A percentile compares a stretch with the other conserved stretches of the same genome.
Conservation (phyloP, 2,797 vertebrate species). For the Sylvia borin region DNA sequence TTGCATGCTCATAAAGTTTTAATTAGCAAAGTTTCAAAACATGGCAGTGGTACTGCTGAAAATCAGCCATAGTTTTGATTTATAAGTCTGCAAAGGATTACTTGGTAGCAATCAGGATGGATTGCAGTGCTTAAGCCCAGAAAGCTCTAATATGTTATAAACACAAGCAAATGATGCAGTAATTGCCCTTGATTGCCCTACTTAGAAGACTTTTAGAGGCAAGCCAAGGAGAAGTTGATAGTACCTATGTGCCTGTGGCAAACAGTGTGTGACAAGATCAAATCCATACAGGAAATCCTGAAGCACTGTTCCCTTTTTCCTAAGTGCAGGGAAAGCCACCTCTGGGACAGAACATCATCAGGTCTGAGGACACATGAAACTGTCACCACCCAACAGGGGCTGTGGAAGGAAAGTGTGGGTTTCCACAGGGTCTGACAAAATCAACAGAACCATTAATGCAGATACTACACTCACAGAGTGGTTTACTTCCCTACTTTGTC, state of each 20-base stretch:
- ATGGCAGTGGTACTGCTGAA: constrained; percentile 46
- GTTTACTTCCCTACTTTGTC: neutral
- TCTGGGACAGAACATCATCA: rapidly evolving
- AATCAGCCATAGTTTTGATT: constrained; percentile 66
- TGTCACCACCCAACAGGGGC: neutral
- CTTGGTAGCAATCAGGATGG: constrained; percentile 70
- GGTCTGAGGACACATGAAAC: rapidly evolving
- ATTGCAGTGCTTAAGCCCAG: constrained; percentile 51
- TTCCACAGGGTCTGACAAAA: neutral
- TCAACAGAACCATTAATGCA: neutral
- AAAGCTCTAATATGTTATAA: constrained; percentile 60
- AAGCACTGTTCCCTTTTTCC: neutral
- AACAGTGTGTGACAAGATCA: neutral
- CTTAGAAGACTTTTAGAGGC: neutral
- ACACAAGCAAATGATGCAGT: constrained; percentile 57
- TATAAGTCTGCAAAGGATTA: constrained; percentile 72
- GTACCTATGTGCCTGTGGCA: neutral
- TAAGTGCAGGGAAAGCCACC: neutral
- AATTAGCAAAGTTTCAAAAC: constrained; percentile 65
- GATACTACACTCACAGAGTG: neutral
- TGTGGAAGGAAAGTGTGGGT: neutral
- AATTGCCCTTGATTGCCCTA: constrained; percentile 45
- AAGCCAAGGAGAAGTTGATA: neutral
- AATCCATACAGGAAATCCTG: neutral
- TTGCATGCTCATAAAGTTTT: constrained; percentile 62